Evolutionary conservation across 2,888 invertebrate species (phyloP).

Genomic region (Malthinus flaveolus): DNA sequence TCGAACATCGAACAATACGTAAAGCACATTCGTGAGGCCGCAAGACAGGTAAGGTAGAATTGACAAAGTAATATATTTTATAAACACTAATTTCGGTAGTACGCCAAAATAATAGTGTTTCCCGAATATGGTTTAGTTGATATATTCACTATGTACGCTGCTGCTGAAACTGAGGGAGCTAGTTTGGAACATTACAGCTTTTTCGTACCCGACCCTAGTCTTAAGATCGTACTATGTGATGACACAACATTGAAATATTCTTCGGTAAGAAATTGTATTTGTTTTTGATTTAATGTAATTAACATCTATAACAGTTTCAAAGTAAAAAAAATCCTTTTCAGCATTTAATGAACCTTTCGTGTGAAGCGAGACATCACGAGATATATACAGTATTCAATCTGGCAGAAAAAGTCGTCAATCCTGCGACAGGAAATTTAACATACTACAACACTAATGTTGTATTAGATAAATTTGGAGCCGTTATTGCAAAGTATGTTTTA

Average conservation of each 20-base stretch:
- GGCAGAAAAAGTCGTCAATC: slow-evolving; percentile 61
- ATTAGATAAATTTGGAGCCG: slow-evolving; percentile 70
- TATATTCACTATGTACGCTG: slow-evolving; percentile 13
- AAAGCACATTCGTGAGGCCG: slow-evolving; percentile 19
- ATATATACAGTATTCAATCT: slow-evolving; percentile 76
- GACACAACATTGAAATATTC: slow-evolving; percentile 12
- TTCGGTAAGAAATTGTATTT: slow-evolving; percentile 9
- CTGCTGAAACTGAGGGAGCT: not conserved
- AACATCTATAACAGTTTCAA: not conserved
- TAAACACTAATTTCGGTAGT: slow-evolving; percentile 6
- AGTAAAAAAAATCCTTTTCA: slow-evolving; percentile 1
- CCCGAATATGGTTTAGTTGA: slow-evolving; percentile 26
- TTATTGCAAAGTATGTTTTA: slow-evolving; percentile 65
- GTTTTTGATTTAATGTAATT: too few relatives aligned
- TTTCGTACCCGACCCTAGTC: slow-evolving; percentile 28
- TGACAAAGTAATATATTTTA: not conserved
- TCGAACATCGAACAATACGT: slow-evolving; percentile 18
- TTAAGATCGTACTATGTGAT: slow-evolving; percentile 26
- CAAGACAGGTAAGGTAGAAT: slow-evolving; percentile 15
- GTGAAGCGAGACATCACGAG: slow-evolving; percentile 60
- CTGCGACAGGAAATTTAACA: slow-evolving; percentile 15
- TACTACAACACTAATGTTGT: slow-evolving; percentile 80
- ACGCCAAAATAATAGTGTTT: slow-evolving; percentile 27
- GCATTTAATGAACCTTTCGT: slow-evolving; percentile 54
- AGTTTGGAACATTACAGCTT: slow-evolving; percentile 16